Evolutionary conservation across 1,140 invertebrate species (phyloP), one percentile per base, ranked within the genome.

Genomic region (Phymorhynchus buccinoides): DNA sequence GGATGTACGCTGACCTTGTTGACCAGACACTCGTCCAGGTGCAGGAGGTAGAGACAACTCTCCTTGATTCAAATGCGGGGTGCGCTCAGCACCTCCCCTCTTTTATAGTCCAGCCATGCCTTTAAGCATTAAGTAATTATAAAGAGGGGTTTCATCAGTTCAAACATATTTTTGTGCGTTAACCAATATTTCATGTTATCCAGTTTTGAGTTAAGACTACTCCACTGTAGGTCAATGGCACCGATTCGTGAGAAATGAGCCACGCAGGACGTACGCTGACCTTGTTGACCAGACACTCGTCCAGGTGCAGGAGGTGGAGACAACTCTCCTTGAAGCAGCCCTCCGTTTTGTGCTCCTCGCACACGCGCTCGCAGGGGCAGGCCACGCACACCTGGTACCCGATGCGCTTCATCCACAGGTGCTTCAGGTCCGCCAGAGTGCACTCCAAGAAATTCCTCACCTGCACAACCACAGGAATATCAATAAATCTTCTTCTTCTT

Each of bases 211-310:
- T n/a, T n/a, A n/a, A n/a, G n/a, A n/a, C n/a, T n/a, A n/a, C n/a
- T n/a, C n/a, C n/a, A n/a, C n/a, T n/a, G n/a, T n/a, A n/a, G n/a
- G n/a, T n/a, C n/a, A n/a, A n/a, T n/a, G n/a, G n/a, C n/a, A n/a
- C n/a, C n/a, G n/a, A n/a, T n/a, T n/a, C n/a, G n/a, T n/a, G n/a
- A n/a, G n/a, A n/a, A n/a, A n/a, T n/a, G n/a, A n/a, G n/a, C n/a
- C n/a, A n/a, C n/a, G n/a, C n/a, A n/a, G n/a, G 1, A 66, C 32
- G 86, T 39, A 68, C 3, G 73, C 88, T 86, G 78, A 94, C 94
- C 89, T 93, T 94, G 80, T 92, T 94, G 62, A 91, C 87, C 35
- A 94, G 88, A 87, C 94, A 94, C 84, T 94, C 93, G 89, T 94
- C 93, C 16, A 94, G 88, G 80, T 93, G 88, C 22, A 94, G 86